Percentiles rank a stretch among this genome's conserved stretches.
These are phyloP conservation scores for Lateolabrax maculatus DNA, from an alignment of 2,797 vertebrate species.

Conservation along the genomic window DNA sequence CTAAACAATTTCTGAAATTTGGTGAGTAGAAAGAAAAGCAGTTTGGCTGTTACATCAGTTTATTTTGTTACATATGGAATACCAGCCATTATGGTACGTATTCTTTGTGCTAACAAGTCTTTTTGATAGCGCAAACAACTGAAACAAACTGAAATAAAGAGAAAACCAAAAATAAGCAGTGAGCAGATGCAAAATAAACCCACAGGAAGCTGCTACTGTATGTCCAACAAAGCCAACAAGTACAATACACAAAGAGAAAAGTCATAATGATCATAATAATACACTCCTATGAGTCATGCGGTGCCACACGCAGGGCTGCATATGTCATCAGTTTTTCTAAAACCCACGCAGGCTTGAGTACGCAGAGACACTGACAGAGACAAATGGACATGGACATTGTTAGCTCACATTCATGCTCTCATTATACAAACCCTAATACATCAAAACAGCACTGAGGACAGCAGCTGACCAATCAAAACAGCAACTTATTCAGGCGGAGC, in stretches of 20 bases:
- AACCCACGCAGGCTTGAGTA: constrained; percentile 14
- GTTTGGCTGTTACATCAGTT: constrained; percentile 8
- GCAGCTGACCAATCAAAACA: constrained; percentile 59
- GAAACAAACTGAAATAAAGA: not conserved
- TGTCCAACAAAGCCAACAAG: constrained; percentile 21
- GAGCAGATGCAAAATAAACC: not conserved
- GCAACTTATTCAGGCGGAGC: constrained; percentile 34
- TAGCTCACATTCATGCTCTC: constrained; percentile 42
- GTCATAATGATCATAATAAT: constrained; percentile 53
- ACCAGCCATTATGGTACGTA: not conserved
- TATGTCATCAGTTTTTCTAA: constrained; percentile 40
- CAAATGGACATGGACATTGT: constrained; percentile 37
- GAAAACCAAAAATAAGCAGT: not conserved
- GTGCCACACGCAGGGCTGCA: constrained; percentile 35
- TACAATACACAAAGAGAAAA: constrained; percentile 28
- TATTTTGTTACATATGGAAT: constrained; percentile 4
- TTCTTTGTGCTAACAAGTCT: not conserved
- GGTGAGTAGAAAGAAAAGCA: not conserved
- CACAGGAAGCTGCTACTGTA: constrained; percentile 10
- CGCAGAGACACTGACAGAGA: constrained; percentile 19
- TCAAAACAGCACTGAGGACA: constrained; percentile 43
- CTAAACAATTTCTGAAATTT: not conserved
- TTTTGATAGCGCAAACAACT: too few species aligned
- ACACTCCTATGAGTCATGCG: constrained; percentile 50
- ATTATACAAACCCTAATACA: constrained; percentile 58